phyloP scores from a whole-genome alignment of 2,113 vertebrate genomes.

The Tylochromis polylepis region DNA sequence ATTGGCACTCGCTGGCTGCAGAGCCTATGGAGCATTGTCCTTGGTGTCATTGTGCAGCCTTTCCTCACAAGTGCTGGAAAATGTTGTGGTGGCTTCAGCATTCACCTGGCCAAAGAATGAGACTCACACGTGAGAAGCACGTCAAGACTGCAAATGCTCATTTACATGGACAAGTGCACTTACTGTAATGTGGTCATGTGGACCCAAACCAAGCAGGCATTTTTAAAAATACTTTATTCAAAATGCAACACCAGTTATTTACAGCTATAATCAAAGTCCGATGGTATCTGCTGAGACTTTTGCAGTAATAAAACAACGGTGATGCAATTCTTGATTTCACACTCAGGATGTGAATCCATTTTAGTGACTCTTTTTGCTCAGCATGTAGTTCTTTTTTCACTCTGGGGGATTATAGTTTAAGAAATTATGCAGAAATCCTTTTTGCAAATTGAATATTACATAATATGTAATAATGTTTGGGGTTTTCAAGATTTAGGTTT shows the following conservation, averaged over 20 bases:
- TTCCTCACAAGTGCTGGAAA: conserved; percentile 59
- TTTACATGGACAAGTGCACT: background rate
- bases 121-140: background rate
- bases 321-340: background rate
- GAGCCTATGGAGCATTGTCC: conserved; percentile 63
- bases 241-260: background rate
- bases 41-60: conserved; percentile 60
- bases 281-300: background rate
- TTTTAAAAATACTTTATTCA: background rate
- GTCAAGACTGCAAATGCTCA: background rate
- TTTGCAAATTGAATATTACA: background rate
- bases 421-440: background rate
- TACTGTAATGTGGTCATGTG: background rate
- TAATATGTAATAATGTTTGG: background rate
- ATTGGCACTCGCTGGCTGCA: conserved; percentile 65
- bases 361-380: background rate
- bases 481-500: background rate
- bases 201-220: background rate
- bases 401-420: background rate
- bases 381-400: background rate
- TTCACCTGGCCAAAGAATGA: conserved; percentile 68
- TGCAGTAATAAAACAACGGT: background rate
- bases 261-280: background rate
- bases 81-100: conserved; percentile 65
- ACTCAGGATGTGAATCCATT: background rate